Base-by-base conservation (phyloP, 2,797 vertebrate species). In the Anisognathus igniventris region DNA sequence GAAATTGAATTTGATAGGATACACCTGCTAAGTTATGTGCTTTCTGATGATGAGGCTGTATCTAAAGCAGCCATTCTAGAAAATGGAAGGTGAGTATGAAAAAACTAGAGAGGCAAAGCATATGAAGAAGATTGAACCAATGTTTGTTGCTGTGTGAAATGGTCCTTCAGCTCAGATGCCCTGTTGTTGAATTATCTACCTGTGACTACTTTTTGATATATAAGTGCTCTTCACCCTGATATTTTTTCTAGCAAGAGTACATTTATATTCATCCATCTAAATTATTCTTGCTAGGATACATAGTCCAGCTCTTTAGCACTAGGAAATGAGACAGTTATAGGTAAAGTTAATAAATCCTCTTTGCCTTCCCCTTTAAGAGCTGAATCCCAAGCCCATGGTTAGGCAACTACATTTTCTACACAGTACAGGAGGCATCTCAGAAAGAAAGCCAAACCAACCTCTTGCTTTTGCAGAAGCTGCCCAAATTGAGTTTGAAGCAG, bases 1-100 rank as follows among this genome's bases (percentile, higher is more conserved):
- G 78, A 88, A 95, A 95, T 53, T 86, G 85, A 71, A 58, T 88
- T 80, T 90, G 9, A 53, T 85, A 61, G 48, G 68, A 76, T 62
- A 91, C 67, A 89, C 81, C 65, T 91, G 65, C 72, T 80, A 86
- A 88, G 67, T 88, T 50, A 47, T 3, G 10, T 89, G 65, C 16
- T 95, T 88, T 92, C 50, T 91, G 62, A 77, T 87, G 40, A 76
- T 71, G 53, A 82, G 42, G 35, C 64, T 79, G 21, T 30, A 67
- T 77, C 31, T 76, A 85, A 60, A 71, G 64, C 54, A 91, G 68
- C 30, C 93, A 35, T 58, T 91, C 30, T 20, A 58, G 72, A 75
- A 89, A 90, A 56, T 1, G 3, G 54, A 78, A 92, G 54, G 72
- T 93, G 75, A 76, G n/a, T 22, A 19, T 54, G 44, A 74, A 91